These are phyloP conservation scores for Goniozus legneri DNA, from an alignment of 1,140 invertebrate genomes.

Conservation along the genomic window DNA sequence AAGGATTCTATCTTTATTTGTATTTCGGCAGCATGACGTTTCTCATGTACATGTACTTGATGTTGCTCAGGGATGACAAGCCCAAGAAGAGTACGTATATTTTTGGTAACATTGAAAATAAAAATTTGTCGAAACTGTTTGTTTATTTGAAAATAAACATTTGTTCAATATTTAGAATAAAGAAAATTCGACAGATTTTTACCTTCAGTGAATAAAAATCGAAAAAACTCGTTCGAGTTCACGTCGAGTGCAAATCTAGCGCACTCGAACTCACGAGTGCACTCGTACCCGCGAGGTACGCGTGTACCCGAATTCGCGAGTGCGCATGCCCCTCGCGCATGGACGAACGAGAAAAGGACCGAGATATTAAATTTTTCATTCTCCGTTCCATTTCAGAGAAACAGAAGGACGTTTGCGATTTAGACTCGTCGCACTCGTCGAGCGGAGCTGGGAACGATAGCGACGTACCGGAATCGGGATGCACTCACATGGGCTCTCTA, in stretches of 20 bases:
- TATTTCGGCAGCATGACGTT: conserved; percentile 89
- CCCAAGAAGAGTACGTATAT: conserved; percentile 39
- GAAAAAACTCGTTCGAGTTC: no score
- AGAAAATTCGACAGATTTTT: no score
- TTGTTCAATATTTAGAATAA: background rate
- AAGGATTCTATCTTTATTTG: conserved; percentile 86
- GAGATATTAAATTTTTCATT: no score
- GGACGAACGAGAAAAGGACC: no score
- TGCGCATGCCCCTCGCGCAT: no score
- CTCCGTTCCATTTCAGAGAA: conserved; percentile 35
- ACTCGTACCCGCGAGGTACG: no score
- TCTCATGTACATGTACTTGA: conserved; percentile 80
- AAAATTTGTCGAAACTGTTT: background rate
- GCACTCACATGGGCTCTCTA: conserved; percentile 25
- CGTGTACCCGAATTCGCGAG: no score
- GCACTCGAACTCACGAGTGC: no score
- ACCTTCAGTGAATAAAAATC: no score
- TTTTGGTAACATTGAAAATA: background rate
- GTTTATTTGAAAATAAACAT: no score
- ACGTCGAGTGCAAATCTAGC: no score
- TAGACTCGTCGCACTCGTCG: conserved; percentile 55
- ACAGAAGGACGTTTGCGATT: conserved; percentile 47
- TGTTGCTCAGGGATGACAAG: conserved; percentile 63
- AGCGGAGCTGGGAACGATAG: conserved; percentile 48
- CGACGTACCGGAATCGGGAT: conserved; percentile 46